Percentiles rank a stretch among this genome's conserved stretches.
These are phyloP conservation scores for Ptychochromis oligacanthus DNA, from an alignment of 2,113 vertebrate species.

Conservation along the genomic window DNA sequence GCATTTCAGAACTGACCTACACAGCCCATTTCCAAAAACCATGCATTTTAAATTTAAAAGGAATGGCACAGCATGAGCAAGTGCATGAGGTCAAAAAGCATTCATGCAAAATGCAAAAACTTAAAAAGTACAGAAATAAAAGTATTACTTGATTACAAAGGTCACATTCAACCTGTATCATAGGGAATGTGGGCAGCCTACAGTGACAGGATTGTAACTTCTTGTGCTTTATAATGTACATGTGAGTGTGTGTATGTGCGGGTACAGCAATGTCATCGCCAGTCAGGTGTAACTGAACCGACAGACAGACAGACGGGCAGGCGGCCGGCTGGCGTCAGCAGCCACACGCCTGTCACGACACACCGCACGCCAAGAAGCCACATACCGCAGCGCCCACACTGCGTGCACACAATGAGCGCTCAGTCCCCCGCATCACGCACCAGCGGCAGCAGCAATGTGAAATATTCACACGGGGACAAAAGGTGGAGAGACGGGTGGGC, in stretches of 20 bases:
- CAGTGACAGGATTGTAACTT: background rate
- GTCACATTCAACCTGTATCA: background rate
- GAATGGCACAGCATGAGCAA: no score
- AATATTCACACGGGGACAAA: constrained; percentile 81
- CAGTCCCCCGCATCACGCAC: constrained; percentile 81
- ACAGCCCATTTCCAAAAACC: constrained; percentile 21
- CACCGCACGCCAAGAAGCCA: constrained; percentile 75
- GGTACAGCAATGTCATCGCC: constrained; percentile 45
- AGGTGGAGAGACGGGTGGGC: constrained; percentile 56
- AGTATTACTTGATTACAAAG: background rate
- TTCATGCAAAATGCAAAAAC: background rate
- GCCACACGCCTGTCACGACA: constrained; percentile 81
- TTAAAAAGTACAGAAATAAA: background rate
- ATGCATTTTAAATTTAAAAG: background rate
- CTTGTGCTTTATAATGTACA: background rate
- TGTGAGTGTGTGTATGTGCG: background rate
- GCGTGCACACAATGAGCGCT: constrained; percentile 77
- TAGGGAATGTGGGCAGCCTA: background rate
- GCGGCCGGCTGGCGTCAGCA: constrained; percentile 80
- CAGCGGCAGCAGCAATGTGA: constrained; percentile 82
- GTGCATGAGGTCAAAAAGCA: background rate
- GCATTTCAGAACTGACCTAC: constrained; percentile 17
- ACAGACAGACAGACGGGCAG: constrained; percentile 62
- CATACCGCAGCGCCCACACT: constrained; percentile 81
- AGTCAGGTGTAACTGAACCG: constrained; percentile 78